Base-by-base conservation (phyloP, 2,888 invertebrate genomes). In the Sympetrum striolatum region DNA sequence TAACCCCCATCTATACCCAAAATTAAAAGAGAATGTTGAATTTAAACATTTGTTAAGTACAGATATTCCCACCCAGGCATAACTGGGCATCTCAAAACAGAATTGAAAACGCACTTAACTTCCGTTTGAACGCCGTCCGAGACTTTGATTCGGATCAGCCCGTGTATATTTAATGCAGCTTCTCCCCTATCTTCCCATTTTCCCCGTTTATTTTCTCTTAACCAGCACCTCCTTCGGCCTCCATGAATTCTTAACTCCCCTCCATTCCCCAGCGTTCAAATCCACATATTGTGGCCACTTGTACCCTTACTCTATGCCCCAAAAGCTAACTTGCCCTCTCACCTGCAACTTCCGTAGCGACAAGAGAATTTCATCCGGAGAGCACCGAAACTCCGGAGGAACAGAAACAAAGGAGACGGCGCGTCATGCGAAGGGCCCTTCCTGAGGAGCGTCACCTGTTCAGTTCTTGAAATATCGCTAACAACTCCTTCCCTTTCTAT, bases 341-440 rank as follows among this genome's bases (percentile, higher is more conserved):
- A 86, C 60, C 60, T 73, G 12, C 73, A 31, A 31, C 73, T 73
- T 73, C 86, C 39, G 60, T 39, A 14, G 86, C 60, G 86, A 86
- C 86, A 86, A 60, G 86, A 60, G 86, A 58, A 37, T 39, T 86
- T 86, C 86, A 86, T 86, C 86, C 39, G 64, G 60, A 37, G 18
- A 53, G 31, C 53, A 31, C 35, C 35, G 22, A 58, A 86, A 25
- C 60, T 60, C 60, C 39, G 25, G 37, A 3, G 60, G 64, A 86
- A 86, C 86, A 64, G 64, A 86, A 86, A 60, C 86, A 86, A 25
- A n/a, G 81, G 81, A 44, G n/a, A 44, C 39, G 81, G 14, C 44
- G 44, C 48, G 31, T 53, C 53, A 53, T 10, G 58, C 12, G 58
- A 22, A 35, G 18, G 81, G 73, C 12, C 73, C 15, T 25, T 31